These are phyloP conservation scores for Anorthoa munda DNA, from an alignment of 2,888 invertebrate species.

Conservation along the genomic window DNA sequence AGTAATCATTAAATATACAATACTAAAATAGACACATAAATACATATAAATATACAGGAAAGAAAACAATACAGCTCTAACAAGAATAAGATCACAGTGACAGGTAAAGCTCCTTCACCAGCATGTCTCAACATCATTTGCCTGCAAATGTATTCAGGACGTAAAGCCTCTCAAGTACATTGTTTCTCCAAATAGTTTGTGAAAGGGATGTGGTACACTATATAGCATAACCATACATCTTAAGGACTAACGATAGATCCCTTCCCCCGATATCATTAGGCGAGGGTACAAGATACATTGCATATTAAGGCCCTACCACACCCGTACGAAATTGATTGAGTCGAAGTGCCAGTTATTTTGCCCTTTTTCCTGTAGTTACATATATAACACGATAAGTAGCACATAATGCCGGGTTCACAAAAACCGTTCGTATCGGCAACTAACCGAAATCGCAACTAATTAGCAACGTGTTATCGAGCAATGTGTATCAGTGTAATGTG, in stretches of 20 bases:
- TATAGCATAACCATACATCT: constrained; percentile 35
- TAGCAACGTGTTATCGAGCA: constrained; percentile 50
- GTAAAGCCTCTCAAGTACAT: constrained; percentile 28
- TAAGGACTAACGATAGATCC: constrained; percentile 45
- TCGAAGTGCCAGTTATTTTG: constrained; percentile 39
- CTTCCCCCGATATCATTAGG: constrained; percentile 43
- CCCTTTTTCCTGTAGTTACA: constrained; percentile 49
- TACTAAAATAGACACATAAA: too few relatives aligned
- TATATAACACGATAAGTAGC: constrained; percentile 32
- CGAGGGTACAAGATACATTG: constrained; percentile 40
- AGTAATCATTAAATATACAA: too few relatives aligned
- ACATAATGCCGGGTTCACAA: constrained; percentile 30
- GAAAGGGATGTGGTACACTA: constrained; percentile 6
- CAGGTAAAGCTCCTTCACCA: too few relatives aligned
- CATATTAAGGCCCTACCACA: constrained; percentile 46
- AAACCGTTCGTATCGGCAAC: constrained; percentile 54
- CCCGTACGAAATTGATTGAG: constrained; percentile 40
- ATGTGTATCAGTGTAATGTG: constrained; percentile 23
- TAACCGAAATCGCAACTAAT: constrained; percentile 59
- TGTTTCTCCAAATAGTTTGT: constrained; percentile 32
- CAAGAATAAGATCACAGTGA: too few relatives aligned
- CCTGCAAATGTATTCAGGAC: constrained; percentile 33
- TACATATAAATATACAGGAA: too few relatives aligned
- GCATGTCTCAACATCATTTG: not conserved
- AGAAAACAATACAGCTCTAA: too few relatives aligned